Conservation (phyloP, 2,113 vertebrate species). For the Callipepla squamata region DNA sequence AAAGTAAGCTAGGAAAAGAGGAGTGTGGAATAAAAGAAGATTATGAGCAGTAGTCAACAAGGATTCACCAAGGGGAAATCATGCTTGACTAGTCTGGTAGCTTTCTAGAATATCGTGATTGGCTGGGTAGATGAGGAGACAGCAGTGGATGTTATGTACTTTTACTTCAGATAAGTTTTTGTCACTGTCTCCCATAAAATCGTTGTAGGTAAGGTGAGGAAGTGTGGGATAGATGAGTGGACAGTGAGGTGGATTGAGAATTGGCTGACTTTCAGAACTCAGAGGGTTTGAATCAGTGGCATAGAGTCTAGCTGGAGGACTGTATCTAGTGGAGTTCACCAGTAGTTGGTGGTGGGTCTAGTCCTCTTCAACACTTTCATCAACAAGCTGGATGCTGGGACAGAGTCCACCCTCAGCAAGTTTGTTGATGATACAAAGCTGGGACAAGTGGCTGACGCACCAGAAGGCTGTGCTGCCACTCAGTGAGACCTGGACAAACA, state of each 20-base stretch:
- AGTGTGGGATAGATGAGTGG: not conserved
- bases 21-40: not conserved
- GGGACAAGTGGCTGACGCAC: no score
- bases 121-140: not conserved
- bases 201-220: not conserved
- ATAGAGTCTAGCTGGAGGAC: no score
- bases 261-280: not conserved
- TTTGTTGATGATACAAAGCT: not conserved
- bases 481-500: no score
- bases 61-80: not conserved
- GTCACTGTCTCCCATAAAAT: not conserved
- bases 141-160: not conserved
- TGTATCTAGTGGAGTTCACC: not conserved
- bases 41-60: not conserved
- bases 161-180: not conserved
- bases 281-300: not conserved
- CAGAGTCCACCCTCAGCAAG: not conserved
- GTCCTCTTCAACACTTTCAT: not conserved
- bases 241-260: not conserved
- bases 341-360: not conserved
- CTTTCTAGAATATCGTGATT: not conserved
- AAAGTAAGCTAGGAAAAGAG: not conserved
- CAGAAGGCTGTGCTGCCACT: no score
- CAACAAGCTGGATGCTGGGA: not conserved
- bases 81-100: not conserved